Evolutionary conservation across 2,888 invertebrate species (phyloP).

Genomic region (Leucophenga maculata): DNA sequence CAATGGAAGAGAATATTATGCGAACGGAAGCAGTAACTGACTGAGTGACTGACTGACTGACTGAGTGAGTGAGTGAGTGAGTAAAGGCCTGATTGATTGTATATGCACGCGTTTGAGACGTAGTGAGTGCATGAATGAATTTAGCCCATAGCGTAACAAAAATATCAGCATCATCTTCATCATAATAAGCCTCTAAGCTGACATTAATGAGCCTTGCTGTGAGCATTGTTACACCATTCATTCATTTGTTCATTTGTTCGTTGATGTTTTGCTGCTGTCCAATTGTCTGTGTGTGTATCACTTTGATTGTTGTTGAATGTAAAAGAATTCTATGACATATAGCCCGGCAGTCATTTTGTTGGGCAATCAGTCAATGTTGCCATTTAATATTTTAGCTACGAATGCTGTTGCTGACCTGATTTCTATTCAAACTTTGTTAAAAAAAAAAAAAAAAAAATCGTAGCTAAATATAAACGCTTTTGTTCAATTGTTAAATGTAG

Average conservation of each 20-base stretch:
- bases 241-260: neutral
- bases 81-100: slow-evolving; percentile 1
- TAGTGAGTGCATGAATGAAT: neutral
- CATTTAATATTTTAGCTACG: neutral
- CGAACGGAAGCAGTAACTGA: neutral
- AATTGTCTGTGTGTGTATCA: neutral
- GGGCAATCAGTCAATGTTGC: slow-evolving; percentile 2
- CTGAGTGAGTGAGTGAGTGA: too few relatives aligned
- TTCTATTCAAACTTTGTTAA: neutral
- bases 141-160: too few relatives aligned
- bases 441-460: too few relatives aligned
- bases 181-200: slow-evolving; percentile 9
- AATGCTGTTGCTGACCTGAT: slow-evolving; percentile 1
- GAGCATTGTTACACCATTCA: neutral
- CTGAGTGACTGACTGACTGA: neutral
- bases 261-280: neutral
- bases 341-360: slow-evolving; percentile 13
- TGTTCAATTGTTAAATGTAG: slow-evolving; percentile 9
- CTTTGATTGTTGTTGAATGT: neutral
- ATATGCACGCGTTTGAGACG: neutral
- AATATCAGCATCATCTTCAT: too few relatives aligned
- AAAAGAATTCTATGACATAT: neutral
- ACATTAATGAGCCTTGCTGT: slow-evolving; percentile 18
- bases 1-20: neutral
- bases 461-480: neutral